Conservation (phyloP, 2,113 vertebrate species). For the Typhlomys cinereus region DNA sequence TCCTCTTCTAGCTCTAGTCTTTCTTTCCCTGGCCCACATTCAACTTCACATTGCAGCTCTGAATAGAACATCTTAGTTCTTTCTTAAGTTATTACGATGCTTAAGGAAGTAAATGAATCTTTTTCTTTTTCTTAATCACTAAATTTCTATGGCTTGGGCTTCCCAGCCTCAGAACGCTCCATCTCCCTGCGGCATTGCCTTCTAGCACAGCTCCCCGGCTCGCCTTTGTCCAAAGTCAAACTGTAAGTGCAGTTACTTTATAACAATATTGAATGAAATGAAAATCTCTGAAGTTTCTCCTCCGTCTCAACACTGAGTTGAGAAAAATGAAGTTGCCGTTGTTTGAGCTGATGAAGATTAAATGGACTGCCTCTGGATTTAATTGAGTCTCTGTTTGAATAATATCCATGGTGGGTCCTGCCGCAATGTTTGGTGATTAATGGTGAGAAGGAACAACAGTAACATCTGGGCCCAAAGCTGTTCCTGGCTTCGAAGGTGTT, state of each 20-base stretch:
- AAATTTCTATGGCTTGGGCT: not conserved
- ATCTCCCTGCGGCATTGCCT: not conserved
- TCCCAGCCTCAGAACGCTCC: not conserved
- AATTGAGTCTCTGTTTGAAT: conserved; percentile 82
- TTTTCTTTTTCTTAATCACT: conserved; percentile 45
- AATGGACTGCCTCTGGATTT: conserved; percentile 77
- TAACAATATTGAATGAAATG: conserved; percentile 73
- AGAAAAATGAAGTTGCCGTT: conserved; percentile 80
- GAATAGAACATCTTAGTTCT: conserved; percentile 60
- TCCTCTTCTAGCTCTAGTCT: not conserved
- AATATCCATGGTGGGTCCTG: conserved; percentile 73
- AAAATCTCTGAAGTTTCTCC: conserved; percentile 75
- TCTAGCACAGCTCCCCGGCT: not conserved
- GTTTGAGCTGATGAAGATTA: conserved; percentile 81
- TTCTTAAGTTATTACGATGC: conserved; percentile 52
- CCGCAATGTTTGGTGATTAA: conserved; percentile 79
- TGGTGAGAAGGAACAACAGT: conserved; percentile 76
- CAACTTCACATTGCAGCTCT: conserved; percentile 19
- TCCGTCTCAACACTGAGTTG: conserved; percentile 72
- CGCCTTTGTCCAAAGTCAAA: conserved; percentile 71
- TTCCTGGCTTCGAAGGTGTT: conserved; percentile 79
- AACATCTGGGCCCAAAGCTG: conserved; percentile 81
- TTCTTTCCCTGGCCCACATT: conserved; percentile 6
- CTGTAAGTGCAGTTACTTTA: conserved; percentile 67
- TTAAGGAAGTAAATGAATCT: conserved; percentile 60